Conservation (phyloP, 2,797 vertebrate genomes). For the Clarias fuscus region DNA sequence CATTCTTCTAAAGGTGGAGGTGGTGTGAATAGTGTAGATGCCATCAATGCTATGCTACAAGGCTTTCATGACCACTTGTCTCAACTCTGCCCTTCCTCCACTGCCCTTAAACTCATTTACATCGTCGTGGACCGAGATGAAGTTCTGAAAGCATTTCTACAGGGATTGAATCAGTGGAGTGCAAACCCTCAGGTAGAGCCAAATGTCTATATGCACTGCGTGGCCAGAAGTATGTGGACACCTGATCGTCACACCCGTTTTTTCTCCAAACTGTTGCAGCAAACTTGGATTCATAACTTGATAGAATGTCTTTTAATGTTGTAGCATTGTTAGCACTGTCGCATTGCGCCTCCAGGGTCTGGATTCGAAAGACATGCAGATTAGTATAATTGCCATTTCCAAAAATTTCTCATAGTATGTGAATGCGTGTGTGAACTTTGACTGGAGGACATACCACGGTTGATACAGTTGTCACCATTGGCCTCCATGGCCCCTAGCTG, state of each 20-base stretch:
- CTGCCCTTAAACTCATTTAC: slow-evolving; percentile 60
- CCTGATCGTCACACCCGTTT: not conserved
- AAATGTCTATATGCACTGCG: not conserved
- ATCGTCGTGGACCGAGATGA: slow-evolving; percentile 53
- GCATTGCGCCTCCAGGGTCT: too few relatives aligned
- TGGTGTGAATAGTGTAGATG: slow-evolving; percentile 45
- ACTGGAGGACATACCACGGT: too few relatives aligned
- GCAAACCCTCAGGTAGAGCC: slow-evolving; percentile 38
- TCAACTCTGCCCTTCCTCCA: slow-evolving; percentile 19
- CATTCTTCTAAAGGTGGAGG: slow-evolving; percentile 57
- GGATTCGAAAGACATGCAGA: too few relatives aligned
- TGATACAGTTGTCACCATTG: too few relatives aligned
- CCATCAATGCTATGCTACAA: slow-evolving; percentile 56
- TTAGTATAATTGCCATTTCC: too few relatives aligned
- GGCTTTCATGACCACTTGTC: slow-evolving; percentile 60
- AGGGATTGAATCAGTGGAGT: slow-evolving; percentile 55
- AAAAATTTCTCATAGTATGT: too few relatives aligned
- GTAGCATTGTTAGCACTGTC: too few relatives aligned
- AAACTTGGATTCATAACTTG: not conserved
- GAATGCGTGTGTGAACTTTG: too few relatives aligned
- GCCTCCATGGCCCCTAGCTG: too few relatives aligned
- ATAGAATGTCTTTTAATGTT: too few relatives aligned
- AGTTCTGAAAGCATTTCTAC: slow-evolving; percentile 49
- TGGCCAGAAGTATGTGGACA: not conserved
- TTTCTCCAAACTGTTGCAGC: too few relatives aligned